Evolutionary conservation across 2,113 vertebrate species (phyloP).

Genomic region (Melozone crissalis): DNA sequence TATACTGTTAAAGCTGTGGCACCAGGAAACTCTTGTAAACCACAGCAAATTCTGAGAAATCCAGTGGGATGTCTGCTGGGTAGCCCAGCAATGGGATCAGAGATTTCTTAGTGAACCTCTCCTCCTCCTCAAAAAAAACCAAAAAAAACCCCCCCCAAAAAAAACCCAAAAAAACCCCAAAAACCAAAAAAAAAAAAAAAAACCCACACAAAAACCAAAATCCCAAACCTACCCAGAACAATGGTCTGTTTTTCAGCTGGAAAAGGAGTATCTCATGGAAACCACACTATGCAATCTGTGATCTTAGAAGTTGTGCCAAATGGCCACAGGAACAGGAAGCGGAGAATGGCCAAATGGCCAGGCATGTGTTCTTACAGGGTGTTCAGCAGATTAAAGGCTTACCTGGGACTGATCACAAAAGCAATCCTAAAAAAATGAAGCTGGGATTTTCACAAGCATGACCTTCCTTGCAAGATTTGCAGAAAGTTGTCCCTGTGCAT

Average conservation of each 20-base stretch:
- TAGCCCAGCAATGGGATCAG: neutral
- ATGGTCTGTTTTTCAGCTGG: neutral
- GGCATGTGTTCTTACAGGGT: neutral
- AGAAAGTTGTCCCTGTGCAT: neutral
- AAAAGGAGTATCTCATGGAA: neutral
- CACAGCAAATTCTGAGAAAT: neutral
- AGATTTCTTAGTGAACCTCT: neutral
- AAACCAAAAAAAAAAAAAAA: neutral
- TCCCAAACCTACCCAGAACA: neutral
- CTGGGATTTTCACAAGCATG: neutral
- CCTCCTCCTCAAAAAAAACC: neutral
- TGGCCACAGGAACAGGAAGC: neutral
- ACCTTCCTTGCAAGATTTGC: neutral
- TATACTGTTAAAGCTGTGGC: neutral
- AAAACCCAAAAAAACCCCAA: neutral
- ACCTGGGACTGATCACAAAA: neutral
- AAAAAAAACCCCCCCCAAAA: too few species aligned
- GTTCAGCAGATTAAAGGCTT: neutral
- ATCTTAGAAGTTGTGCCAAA: neutral
- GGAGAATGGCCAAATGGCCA: neutral
- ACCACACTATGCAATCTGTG: fast-evolving
- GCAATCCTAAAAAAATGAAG: neutral
- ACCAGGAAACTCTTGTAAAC: neutral
- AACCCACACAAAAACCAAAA: neutral
- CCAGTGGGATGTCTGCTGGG: neutral